Base-by-base conservation (phyloP, 2,888 invertebrate species). In the Sarcophaga subvicina region DNA sequence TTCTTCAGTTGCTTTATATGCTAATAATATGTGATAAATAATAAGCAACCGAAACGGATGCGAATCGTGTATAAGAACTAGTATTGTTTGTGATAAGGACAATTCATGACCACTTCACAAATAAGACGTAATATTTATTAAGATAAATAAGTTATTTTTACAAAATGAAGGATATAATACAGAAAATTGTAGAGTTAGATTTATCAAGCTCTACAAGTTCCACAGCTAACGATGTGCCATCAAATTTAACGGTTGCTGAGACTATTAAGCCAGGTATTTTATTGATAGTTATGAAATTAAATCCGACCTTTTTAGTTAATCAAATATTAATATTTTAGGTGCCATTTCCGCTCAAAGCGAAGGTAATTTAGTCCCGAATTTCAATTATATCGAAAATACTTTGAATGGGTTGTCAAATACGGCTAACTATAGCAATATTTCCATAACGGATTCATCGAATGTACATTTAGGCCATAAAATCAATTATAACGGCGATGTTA, bases 401-500 rank as follows among this genome's bases (percentile, higher is more conserved):
- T 12, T 86, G 14, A 22, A 80, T 11, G 25, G 80, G 2, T 59
- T 76, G 49, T 69, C 83, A 47, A 27, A 72, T 63, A 80, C 73
- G 20, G 20, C 17, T 12, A 6, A 64, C 45, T 66, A 77, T 11
- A 92, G 92, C 73, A 92, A 93, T 89, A 91, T 94, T 1, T 90
- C 92, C 47, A 93, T 94, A 60, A 91, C 93, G 77, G 93, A 94
- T 81, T 94, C 94, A 0, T 92, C 91, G 45, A 93, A 93, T 87
- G 93, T 94, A 3, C 94, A 94, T 88, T 92, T 94, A 75, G 94
- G 94, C 27, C 94, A 94, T 90, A 92, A 94, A 11, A 94, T 94
- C 20, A 93, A 94, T 77, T 93, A 94, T 22, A 94, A 93, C 82
- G 94, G 94, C 10, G 93, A 94, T n/a, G 91, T 94, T 83, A 80